These are phyloP conservation scores for Thripadectes ignobilis DNA, from an alignment of 2,797 vertebrate species.

Conservation along the genomic window DNA sequence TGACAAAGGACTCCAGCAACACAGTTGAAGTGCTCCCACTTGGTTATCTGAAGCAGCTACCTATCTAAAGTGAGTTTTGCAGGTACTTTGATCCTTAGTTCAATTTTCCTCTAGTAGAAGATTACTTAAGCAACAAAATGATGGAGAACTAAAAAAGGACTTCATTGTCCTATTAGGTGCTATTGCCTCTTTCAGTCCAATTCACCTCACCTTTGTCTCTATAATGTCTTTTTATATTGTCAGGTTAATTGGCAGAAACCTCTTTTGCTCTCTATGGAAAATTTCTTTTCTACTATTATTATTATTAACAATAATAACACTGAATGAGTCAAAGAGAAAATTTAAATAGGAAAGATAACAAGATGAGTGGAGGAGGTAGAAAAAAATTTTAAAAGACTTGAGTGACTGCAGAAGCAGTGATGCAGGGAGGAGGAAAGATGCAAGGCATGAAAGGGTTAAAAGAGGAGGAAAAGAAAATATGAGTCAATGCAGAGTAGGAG, in stretches of 20 bases:
- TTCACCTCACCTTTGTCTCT: neutral
- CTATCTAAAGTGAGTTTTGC: neutral
- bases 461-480: slow-evolving; percentile 31
- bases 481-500: slow-evolving; percentile 66
- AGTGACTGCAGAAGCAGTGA: neutral
- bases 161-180: neutral
- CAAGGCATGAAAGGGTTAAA: neutral
- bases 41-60: neutral
- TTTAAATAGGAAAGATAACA: slow-evolving; percentile 1
- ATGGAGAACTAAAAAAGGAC: neutral
- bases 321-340: slow-evolving; percentile 41
- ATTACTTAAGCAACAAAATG: neutral
- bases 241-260: neutral
- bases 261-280: neutral
- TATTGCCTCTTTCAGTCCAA: neutral
- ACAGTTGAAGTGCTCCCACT: neutral
- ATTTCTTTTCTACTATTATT: neutral
- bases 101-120: neutral
- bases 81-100: neutral
- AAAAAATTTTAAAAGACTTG: neutral
- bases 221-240: neutral
- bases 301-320: slow-evolving; percentile 27
- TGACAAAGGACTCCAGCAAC: neutral
- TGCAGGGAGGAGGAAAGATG: neutral
- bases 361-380: slow-evolving; percentile 27